phyloP scores from a whole-genome alignment of 2,888 invertebrate species.

The Ryuthela nishihirai region DNA sequence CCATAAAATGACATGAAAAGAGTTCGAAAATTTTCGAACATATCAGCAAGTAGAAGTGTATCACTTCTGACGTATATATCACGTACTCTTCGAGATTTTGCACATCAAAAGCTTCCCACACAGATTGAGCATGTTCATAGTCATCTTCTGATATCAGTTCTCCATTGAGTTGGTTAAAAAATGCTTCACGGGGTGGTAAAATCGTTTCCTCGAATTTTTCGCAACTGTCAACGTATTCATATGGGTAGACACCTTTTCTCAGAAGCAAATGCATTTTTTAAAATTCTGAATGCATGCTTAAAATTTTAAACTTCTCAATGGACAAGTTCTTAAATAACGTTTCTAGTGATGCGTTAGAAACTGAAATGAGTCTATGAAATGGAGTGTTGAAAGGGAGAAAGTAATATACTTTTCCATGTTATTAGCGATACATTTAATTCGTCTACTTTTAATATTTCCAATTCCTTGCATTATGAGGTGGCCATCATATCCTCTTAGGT shows the following conservation, averaged over 20 bases:
- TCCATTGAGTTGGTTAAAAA: conserved; percentile 9
- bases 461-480: conserved; percentile 14
- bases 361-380: conserved; percentile 9
- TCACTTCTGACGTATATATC: conserved; percentile 43
- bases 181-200: conserved; percentile 36
- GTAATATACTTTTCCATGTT: conserved; percentile 14
- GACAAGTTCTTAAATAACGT: not conserved
- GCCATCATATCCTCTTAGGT: conserved; percentile 4
- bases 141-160: conserved; percentile 38
- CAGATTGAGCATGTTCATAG: conserved; percentile 42
- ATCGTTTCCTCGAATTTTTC: too few relatives aligned
- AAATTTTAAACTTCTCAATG: not conserved
- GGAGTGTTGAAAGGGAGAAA: not conserved
- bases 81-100: conserved; percentile 43
- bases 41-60: conserved; percentile 41
- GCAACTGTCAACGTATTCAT: too few relatives aligned
- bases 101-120: conserved; percentile 41
- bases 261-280: too few relatives aligned
- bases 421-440: conserved; percentile 1
- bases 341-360: conserved; percentile 6
- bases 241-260: too few relatives aligned
- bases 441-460: conserved; percentile 7
- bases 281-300: conserved; percentile 28
- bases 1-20: conserved; percentile 38
- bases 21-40: conserved; percentile 44